Evolutionary conservation across 2,888 invertebrate genomes (phyloP).

Genomic region (Notodonta ziczac): DNA sequence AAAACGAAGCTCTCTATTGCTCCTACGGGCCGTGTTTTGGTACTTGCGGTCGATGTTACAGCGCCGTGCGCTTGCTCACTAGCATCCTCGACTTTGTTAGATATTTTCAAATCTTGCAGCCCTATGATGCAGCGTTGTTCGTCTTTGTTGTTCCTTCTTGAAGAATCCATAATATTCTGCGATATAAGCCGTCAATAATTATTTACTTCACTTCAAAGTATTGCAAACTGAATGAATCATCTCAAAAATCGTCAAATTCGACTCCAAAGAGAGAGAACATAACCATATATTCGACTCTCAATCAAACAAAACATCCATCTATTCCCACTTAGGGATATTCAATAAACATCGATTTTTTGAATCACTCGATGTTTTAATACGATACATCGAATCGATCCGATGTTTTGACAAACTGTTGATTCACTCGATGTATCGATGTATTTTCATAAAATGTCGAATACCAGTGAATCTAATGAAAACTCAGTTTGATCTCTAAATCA

Average conservation of each 20-base stretch:
- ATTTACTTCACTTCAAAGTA: constrained; percentile 25
- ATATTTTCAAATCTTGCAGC: constrained; percentile 80
- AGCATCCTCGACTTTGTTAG: constrained; percentile 78
- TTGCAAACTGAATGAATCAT: constrained; percentile 60
- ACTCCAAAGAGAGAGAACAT: constrained; percentile 10
- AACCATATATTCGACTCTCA: too few relatives aligned
- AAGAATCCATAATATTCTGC: constrained; percentile 63
- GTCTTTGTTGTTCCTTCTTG: constrained; percentile 71
- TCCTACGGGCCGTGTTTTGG: constrained; percentile 84
- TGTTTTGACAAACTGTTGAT: too few relatives aligned
- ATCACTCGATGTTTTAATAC: too few relatives aligned
- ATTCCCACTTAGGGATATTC: too few relatives aligned
- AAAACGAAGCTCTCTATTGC: constrained; percentile 88
- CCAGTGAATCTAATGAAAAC: too few relatives aligned
- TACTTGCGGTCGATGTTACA: constrained; percentile 66
- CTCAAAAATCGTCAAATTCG: constrained; percentile 39
- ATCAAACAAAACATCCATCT: too few relatives aligned
- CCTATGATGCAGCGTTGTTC: constrained; percentile 79
- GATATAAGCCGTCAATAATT: constrained; percentile 24
- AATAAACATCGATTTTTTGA: too few relatives aligned
- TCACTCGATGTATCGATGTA: too few relatives aligned
- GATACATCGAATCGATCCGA: too few relatives aligned
- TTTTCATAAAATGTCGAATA: too few relatives aligned
- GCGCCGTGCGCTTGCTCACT: constrained; percentile 81
- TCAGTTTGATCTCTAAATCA: too few relatives aligned